Percentiles rank a stretch among this genome's conserved stretches.
These are phyloP conservation scores for Cuculus canorus DNA, from an alignment of 2,797 vertebrate genomes.

Conservation along the genomic window DNA sequence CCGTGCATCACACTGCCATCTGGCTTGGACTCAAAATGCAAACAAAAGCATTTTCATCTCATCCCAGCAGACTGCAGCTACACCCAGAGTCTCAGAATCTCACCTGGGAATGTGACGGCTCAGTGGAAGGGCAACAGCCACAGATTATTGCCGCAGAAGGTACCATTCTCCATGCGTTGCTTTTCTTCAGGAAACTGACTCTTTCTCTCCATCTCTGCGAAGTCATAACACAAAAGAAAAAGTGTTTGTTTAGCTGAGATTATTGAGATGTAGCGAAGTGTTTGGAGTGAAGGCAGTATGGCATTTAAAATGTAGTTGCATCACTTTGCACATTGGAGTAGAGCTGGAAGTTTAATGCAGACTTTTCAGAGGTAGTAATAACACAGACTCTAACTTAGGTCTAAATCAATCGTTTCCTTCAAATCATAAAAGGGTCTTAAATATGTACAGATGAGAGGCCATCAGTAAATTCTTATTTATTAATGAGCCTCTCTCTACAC, in stretches of 20 bases:
- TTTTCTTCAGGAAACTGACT: neutral
- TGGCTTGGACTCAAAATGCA: neutral
- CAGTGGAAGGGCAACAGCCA: neutral
- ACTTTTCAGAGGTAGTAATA: neutral
- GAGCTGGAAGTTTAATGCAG: neutral
- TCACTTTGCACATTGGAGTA: neutral
- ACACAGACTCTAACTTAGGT: neutral
- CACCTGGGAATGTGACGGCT: neutral
- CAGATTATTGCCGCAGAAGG: neutral
- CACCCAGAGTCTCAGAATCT: neutral
- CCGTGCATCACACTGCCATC: neutral
- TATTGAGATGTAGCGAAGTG: neutral
- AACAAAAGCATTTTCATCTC: neutral
- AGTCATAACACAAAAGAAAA: neutral
- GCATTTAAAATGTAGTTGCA: neutral
- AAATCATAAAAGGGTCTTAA: neutral
- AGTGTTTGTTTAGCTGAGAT: neutral
- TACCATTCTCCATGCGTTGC: neutral
- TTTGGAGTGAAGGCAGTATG: neutral
- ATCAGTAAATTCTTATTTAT: constrained; percentile 8
- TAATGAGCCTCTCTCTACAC: neutral
- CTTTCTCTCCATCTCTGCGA: neutral
- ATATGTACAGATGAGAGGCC: neutral
- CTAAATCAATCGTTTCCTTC: neutral
- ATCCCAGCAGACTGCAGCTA: neutral